phyloP scores from a whole-genome alignment of 2,797 vertebrate genomes.

The Parauchenoglanis punctatus region DNA sequence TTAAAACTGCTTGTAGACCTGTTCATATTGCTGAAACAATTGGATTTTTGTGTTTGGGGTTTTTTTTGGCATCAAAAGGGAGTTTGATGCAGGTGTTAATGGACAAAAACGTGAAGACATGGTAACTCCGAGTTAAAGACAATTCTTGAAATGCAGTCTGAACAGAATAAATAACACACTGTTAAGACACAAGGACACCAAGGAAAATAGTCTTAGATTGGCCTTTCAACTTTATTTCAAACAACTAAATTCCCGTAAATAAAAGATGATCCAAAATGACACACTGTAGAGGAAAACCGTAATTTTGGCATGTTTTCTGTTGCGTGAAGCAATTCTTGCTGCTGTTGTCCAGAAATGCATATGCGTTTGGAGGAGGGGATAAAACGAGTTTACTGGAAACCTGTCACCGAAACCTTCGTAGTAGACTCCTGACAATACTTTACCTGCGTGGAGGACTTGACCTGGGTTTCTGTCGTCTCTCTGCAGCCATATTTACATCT shows the following conservation, averaged over 20 bases:
- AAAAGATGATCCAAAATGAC: constrained; percentile 40
- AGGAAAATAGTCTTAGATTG: constrained; percentile 62
- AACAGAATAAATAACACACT: constrained; percentile 55
- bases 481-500: constrained; percentile 99
- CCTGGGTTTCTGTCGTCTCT: constrained; percentile 94
- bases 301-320: constrained; percentile 11
- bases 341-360: constrained; percentile 24
- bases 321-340: constrained; percentile 2
- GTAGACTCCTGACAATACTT: constrained; percentile 81
- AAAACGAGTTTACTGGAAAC: constrained; percentile 58
- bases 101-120: constrained; percentile 2
- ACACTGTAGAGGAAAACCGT: background rate
- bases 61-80: background rate
- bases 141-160: constrained; percentile 28
- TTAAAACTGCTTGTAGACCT: background rate
- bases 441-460: constrained; percentile 99
- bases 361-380: constrained; percentile 32
- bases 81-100: constrained; percentile 42
- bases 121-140: background rate
- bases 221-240: constrained; percentile 74
- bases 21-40: background rate
- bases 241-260: constrained; percentile 43
- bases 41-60: background rate
- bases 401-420: constrained; percentile 67
- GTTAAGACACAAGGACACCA: constrained; percentile 72